phyloP scores from a whole-genome alignment of 2,797 vertebrate genomes.

The Apodemus agrarius region DNA sequence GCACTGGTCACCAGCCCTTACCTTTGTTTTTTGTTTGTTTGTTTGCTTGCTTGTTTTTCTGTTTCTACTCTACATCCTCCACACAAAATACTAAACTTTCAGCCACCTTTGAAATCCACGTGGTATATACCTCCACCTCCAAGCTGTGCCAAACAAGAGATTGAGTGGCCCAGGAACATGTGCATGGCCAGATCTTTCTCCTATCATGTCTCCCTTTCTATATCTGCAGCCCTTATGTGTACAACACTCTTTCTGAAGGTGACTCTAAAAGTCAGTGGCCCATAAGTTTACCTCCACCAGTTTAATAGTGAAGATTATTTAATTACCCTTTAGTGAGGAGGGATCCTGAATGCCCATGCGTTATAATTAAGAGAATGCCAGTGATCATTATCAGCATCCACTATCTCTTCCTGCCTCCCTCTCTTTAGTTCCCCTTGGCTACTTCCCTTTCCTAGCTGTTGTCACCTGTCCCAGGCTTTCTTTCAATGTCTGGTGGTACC shows the following conservation, averaged over 20 bases:
- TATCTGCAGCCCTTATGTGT: rapidly evolving
- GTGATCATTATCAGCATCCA: background rate
- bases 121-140: rapidly evolving
- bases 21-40: background rate
- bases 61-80: background rate
- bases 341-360: background rate
- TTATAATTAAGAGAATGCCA: slow-evolving; percentile 53
- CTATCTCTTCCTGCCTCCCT: background rate
- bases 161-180: background rate
- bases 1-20: rapidly evolving
- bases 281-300: background rate
- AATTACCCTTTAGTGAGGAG: slow-evolving; percentile 56
- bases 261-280: slow-evolving; percentile 1
- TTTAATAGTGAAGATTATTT: slow-evolving; percentile 68
- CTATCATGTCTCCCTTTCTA: rapidly evolving
- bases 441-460: background rate
- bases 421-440: background rate
- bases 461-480: background rate
- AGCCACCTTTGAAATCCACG: rapidly evolving
- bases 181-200: no score
- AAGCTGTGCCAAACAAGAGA: background rate
- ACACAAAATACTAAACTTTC: background rate
- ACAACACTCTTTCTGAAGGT: background rate
- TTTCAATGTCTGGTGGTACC: background rate
- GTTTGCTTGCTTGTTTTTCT: no score